Evolutionary conservation across 2,113 vertebrate species (phyloP), one percentile per base, ranked within the genome.

Genomic region (Paraplagusia blochii): DNA sequence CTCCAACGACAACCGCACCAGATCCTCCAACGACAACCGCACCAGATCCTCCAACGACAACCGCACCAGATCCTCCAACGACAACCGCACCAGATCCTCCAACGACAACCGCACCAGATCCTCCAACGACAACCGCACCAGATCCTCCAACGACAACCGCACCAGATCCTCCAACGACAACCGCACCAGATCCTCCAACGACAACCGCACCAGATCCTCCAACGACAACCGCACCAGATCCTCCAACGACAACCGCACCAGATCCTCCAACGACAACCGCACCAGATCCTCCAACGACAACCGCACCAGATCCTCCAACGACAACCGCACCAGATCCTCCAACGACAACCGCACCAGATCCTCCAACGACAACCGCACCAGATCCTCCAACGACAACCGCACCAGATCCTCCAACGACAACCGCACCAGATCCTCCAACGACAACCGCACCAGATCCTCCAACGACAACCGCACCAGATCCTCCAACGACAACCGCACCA

Each of bases 31-130:
- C 52, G 1, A 51, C 54, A 8, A 8, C 44, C n/a, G 12, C 11
- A 48, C 19, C 45, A 29, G 52, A 45, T 11, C 10, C 18, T 8
- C 19, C n/a, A 57, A 45, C 33, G 59, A 55, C 47, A 10, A 49
- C 35, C 12, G 5, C 1, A 13, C n/a, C 44, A 5, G 15, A 15
- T 17, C 3, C 8, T 15, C n/a, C 44, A 44, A 44, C 15, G 6
- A 8, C 44, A 17, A 44, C 44, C 10, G 4, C 13, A 40, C 38
- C 38, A 40, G 1, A 10, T 12, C 38, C 38, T 12, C 1, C 11
- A 40, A 11, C 11, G 5, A 40, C 38, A 40, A 13, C 10, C 5
- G 13, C 9, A 9, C 12, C 35, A 46, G 44, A 34, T 48, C 2
- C 11, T 10, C 22, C 45, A 12, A 7, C 46, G 3, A 35, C 47